Evolutionary conservation across 2,113 vertebrate species (phyloP).

Genomic region (Vulpes lagopus): DNA sequence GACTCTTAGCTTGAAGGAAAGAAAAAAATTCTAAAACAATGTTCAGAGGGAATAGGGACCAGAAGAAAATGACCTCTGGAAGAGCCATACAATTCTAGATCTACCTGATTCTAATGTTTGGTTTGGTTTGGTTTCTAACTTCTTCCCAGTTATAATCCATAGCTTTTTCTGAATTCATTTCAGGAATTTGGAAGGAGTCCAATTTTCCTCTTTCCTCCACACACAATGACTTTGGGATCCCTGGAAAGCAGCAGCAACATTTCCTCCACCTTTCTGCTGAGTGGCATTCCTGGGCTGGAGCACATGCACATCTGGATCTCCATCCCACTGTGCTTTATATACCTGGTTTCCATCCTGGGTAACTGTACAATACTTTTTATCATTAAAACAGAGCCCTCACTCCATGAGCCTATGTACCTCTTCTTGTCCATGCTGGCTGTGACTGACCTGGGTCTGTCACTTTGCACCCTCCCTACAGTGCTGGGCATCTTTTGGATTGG

Average conservation of each 20-base stretch:
- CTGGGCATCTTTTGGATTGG: constrained; percentile 76
- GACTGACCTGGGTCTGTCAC: constrained; percentile 79
- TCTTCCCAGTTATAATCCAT: not conserved
- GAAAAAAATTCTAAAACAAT: not conserved
- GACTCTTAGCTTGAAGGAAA: not conserved
- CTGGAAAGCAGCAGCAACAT: constrained; percentile 42
- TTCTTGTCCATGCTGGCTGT: constrained; percentile 83
- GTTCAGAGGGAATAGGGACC: not conserved
- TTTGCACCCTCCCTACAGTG: constrained; percentile 80
- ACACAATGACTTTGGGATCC: not conserved
- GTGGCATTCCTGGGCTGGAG: constrained; percentile 79
- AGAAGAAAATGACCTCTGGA: not conserved
- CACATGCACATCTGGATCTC: constrained; percentile 76
- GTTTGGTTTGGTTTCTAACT: not conserved
- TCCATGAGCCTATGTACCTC: constrained; percentile 84
- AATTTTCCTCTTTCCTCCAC: not conserved
- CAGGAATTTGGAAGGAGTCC: not conserved
- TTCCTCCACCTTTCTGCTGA: constrained; percentile 71
- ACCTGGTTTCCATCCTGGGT: constrained; percentile 78
- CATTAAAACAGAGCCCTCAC: constrained; percentile 77
- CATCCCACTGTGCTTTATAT: constrained; percentile 76
- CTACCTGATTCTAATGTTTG: not conserved
- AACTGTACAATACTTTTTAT: constrained; percentile 81
- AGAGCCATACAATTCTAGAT: not conserved
- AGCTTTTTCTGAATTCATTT: not conserved